A percentile compares a stretch with the other conserved stretches of the same genome.
phyloP scores from a whole-genome alignment of 2,888 invertebrate genomes.

The Heliconius ismenius region DNA sequence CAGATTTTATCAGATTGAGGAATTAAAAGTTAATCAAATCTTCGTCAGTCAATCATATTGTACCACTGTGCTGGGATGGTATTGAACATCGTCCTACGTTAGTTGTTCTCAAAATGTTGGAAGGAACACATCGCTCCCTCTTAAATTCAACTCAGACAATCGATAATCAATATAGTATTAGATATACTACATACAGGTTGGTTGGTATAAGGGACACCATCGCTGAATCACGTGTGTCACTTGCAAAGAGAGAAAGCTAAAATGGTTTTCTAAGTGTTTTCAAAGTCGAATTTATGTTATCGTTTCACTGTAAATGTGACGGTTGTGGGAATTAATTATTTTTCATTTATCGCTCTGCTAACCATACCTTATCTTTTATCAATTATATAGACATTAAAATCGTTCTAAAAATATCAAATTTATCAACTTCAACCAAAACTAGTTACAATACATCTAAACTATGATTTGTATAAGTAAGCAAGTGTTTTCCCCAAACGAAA shows the following conservation, averaged over 20 bases:
- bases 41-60: not conserved
- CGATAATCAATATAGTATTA: conserved; percentile 12
- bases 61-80: not conserved
- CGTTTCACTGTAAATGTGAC: no score
- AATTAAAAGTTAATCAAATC: not conserved
- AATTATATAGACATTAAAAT: no score
- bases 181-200: not conserved
- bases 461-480: conserved; percentile 4
- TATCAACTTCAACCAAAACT: not conserved
- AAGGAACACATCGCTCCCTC: not conserved
- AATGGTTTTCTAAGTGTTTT: no score
- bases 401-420: no score
- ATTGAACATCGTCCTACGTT: not conserved
- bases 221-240: no score
- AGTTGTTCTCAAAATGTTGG: not conserved
- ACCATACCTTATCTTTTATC: no score
- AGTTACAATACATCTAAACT: not conserved
- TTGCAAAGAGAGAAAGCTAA: no score
- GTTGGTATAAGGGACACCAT: not conserved
- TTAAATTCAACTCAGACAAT: conserved; percentile 1
- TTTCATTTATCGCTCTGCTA: no score
- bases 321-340: no score
- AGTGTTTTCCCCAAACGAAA: not conserved
- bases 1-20: no score
- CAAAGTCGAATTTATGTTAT: no score